Percentiles rank a stretch among this genome's conserved stretches.
Conservation (phyloP, 2,797 vertebrate species). For the Onychomys torridus region DNA sequence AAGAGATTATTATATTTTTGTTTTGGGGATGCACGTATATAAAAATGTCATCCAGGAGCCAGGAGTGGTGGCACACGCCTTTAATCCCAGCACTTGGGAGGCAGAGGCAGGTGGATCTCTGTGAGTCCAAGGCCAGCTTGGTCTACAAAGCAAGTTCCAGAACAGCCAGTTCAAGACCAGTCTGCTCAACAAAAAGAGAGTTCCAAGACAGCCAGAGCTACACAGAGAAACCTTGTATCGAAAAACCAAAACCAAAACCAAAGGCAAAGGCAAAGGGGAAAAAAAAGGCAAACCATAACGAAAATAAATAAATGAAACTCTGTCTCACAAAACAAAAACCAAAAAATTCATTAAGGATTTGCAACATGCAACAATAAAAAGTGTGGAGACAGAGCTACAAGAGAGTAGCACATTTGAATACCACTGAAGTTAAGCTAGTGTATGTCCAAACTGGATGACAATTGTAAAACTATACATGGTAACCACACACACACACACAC, state of each 20-base stretch:
- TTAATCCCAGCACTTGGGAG: not conserved
- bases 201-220: not conserved
- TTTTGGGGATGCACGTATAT: not conserved
- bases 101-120: not conserved
- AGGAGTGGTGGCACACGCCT: not conserved
- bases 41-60: not conserved
- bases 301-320: too few relatives aligned
- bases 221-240: not conserved
- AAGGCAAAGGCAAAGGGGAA: not conserved
- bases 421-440: not conserved
- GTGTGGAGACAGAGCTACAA: not conserved
- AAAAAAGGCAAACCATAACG: too few relatives aligned
- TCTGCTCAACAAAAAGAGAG: not conserved
- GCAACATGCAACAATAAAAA: not conserved
- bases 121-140: not conserved
- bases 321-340: not conserved
- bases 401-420: not conserved
- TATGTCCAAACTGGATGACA: too few relatives aligned
- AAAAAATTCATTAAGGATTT: not conserved
- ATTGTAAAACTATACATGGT: not conserved
- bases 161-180: not conserved
- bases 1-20: not conserved
- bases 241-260: not conserved
- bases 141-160: not conserved
- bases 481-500: not conserved